A percentile compares a stretch with the other conserved stretches of the same genome.
phyloP scores from a whole-genome alignment of 2,113 vertebrate species.

The Odocoileus hemionus region DNA sequence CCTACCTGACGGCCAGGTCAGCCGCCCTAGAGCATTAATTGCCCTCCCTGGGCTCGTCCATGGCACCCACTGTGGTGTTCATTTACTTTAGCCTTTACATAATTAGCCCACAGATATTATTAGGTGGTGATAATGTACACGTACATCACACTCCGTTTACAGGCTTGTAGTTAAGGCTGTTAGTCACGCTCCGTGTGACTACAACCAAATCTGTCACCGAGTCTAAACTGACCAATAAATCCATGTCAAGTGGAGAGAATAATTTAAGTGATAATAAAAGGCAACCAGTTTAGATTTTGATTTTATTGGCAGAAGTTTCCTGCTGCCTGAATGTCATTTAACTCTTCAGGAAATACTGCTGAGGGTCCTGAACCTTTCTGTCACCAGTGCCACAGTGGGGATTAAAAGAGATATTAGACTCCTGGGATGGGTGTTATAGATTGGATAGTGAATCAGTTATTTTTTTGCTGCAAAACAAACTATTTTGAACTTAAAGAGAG shows the following conservation, averaged over 20 bases:
- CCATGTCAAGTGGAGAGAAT: constrained; percentile 52
- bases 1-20: background rate
- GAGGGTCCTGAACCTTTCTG: constrained; percentile 48
- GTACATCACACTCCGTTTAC: background rate
- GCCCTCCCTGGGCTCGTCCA: background rate
- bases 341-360: constrained; percentile 41
- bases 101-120: constrained; percentile 52
- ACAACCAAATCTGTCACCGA: constrained; percentile 35
- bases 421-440: constrained; percentile 2
- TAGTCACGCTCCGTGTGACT: constrained; percentile 42
- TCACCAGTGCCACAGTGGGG: background rate
- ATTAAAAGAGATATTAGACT: constrained; percentile 21
- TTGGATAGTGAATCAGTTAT: background rate
- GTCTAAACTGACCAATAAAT: constrained; percentile 48
- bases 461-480: background rate
- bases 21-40: background rate
- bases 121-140: background rate
- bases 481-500: background rate
- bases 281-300: constrained; percentile 51
- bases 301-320: constrained; percentile 72
- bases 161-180: constrained; percentile 51
- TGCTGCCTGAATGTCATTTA: constrained; percentile 64
- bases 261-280: constrained; percentile 66
- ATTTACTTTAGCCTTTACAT: background rate
- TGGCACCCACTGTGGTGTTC: background rate